Conservation (phyloP, 2,113 vertebrate species). For the Ptyas mucosa region DNA sequence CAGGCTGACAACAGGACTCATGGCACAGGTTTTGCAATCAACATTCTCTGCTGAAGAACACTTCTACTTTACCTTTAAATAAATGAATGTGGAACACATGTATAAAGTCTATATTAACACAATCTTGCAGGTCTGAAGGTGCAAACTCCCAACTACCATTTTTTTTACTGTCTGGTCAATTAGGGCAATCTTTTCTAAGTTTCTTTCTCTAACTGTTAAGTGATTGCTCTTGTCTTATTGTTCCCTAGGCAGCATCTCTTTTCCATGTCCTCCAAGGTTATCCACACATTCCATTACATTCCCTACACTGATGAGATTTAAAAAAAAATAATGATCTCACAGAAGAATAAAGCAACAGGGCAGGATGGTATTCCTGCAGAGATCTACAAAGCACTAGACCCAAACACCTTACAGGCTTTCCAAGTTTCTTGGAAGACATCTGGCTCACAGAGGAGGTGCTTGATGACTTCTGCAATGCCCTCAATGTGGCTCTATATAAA, state of each 20-base stretch:
- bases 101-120: not conserved
- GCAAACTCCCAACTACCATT: too few species aligned
- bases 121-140: too few species aligned
- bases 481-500: not conserved
- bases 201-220: not conserved
- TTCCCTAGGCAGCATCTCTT: not conserved
- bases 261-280: not conserved
- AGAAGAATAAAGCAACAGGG: not conserved
- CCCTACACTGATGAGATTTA: not conserved
- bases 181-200: not conserved
- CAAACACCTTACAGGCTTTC: not conserved
- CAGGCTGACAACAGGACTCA: not conserved
- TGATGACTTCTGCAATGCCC: not conserved
- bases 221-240: not conserved
- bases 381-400: not conserved
- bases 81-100: not conserved
- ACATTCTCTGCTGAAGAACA: not conserved
- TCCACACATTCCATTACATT: not conserved
- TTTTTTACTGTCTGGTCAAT: too few species aligned
- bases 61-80: not conserved
- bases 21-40: not conserved
- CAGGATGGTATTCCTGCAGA: not conserved
- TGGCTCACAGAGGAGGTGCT: not conserved
- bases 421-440: not conserved
- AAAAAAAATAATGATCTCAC: not conserved